These are phyloP conservation scores for Odontesthes bonariensis DNA, from an alignment of 2,113 vertebrate species.

Conservation along the genomic window DNA sequence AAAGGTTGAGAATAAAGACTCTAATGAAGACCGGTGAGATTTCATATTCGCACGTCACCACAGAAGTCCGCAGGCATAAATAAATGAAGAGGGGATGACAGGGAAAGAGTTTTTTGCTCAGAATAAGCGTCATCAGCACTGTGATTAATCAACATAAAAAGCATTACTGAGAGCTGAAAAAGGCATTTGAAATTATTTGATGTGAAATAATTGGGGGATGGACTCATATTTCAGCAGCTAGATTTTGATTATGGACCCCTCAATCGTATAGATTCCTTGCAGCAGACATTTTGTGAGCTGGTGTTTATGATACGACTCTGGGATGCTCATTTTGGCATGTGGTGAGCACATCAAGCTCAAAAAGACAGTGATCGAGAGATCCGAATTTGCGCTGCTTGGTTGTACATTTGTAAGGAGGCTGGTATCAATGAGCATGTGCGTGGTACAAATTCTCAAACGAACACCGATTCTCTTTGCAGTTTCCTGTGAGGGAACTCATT, in stretches of 20 bases:
- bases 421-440: slow-evolving; percentile 1
- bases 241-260: not conserved
- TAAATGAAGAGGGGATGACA: slow-evolving; percentile 38
- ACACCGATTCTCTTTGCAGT: slow-evolving; percentile 8
- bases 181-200: slow-evolving; percentile 16
- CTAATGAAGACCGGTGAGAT: slow-evolving; percentile 77
- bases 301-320: slow-evolving; percentile 25
- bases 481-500: not conserved
- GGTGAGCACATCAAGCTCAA: slow-evolving; percentile 26
- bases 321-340: slow-evolving; percentile 31
- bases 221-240: not conserved
- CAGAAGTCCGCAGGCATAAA: slow-evolving; percentile 47
- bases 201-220: slow-evolving; percentile 15
- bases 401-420: slow-evolving; percentile 45
- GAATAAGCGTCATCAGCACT: slow-evolving; percentile 34
- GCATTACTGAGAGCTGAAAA: slow-evolving; percentile 2
- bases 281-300: not conserved
- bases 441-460: slow-evolving; percentile 14
- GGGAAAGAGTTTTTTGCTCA: slow-evolving; percentile 19
- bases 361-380: slow-evolving; percentile 24
- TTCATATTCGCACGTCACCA: slow-evolving; percentile 36
- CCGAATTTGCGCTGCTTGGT: slow-evolving; percentile 3
- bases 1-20: slow-evolving; percentile 51
- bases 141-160: slow-evolving; percentile 23
- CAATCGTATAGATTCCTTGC: not conserved